Base-by-base conservation (phyloP, 2,888 invertebrate genomes). In the Hoplodrina blanda region DNA sequence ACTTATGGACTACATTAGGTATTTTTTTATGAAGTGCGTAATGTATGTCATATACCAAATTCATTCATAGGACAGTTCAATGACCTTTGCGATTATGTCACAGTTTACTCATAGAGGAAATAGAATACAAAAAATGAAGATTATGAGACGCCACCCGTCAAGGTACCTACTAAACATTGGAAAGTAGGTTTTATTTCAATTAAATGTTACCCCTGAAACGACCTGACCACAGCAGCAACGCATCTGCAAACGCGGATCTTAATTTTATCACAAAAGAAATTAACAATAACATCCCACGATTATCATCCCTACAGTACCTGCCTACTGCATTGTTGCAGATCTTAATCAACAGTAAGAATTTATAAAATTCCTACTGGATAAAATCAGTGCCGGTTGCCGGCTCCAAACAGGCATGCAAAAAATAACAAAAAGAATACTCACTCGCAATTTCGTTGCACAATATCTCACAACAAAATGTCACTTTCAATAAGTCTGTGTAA, bases 371-470 rank as follows among this genome's bases (percentile, higher is more conserved):
- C 88, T 85, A 77, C 85, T 87, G 88, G 89, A 91, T 91, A 90
- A 91, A 93, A 93, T 91, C 91, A 89, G 89, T 86, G 85, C 87
- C 89, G 88, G 87, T 82, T 81, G 87, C 89, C 89, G 91, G 88
- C 89, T 85, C 85, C 86, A 59, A 81, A 84, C 82, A 66, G 81
- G 90, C 91, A 90, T 90, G 93, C 92, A 88, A 92, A 91, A 91
- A 91, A 89, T 87, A 84, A 89, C 83, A 88, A 89, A 90, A 90
- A 87, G 86, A 82, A 81, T 90, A 95, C 95, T 95, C 87, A 95
- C 95, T 89, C 81, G 89, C 87, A 91, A 94, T 91, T 91, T 91
- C 90, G 91, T 88, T 90, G 91, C 90, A 92, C 91, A 89, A 88
- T 87, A 86, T 86, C 85, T 87, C 91, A 90, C 89, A 85, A 80